Conservation (phyloP, 2,113 vertebrate genomes). For the Cebus imitator region DNA sequence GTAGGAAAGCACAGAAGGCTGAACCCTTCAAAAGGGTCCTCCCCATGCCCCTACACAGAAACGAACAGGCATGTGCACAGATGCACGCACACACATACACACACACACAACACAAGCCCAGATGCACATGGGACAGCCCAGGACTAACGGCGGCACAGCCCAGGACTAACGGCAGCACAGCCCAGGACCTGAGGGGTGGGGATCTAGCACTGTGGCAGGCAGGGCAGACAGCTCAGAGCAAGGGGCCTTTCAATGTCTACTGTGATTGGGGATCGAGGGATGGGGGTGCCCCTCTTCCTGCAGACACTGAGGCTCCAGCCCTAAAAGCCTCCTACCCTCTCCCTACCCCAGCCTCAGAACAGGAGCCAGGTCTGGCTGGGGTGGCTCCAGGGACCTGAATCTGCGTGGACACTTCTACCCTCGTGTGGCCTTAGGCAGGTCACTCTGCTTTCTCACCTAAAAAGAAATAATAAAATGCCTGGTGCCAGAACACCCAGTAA, state of each 20-base stretch:
- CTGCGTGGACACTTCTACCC: neutral
- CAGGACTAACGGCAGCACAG: neutral
- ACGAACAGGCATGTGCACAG: neutral
- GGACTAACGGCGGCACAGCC: neutral
- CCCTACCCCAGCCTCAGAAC: neutral
- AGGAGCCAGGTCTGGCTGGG: neutral
- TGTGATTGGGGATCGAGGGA: fast-evolving
- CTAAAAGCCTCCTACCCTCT: neutral
- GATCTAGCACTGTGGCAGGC: neutral
- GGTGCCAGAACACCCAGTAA: neutral
- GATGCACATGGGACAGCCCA: neutral
- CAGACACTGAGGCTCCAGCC: neutral
- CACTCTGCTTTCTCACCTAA: neutral
- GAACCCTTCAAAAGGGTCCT: neutral
- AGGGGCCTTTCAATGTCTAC: neutral
- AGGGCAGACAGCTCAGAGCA: neutral
- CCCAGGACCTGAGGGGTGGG: fast-evolving
- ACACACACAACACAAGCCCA: neutral
- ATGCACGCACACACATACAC: too few species aligned
- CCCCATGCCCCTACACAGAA: neutral
- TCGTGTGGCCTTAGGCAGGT: neutral
- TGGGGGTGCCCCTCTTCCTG: too few species aligned
- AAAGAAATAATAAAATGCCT: neutral
- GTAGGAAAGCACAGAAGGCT: neutral
- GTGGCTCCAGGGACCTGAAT: neutral